These are phyloP conservation scores for Chionodraco myersi DNA, from an alignment of 2,113 vertebrate species.

Conservation along the genomic window DNA sequence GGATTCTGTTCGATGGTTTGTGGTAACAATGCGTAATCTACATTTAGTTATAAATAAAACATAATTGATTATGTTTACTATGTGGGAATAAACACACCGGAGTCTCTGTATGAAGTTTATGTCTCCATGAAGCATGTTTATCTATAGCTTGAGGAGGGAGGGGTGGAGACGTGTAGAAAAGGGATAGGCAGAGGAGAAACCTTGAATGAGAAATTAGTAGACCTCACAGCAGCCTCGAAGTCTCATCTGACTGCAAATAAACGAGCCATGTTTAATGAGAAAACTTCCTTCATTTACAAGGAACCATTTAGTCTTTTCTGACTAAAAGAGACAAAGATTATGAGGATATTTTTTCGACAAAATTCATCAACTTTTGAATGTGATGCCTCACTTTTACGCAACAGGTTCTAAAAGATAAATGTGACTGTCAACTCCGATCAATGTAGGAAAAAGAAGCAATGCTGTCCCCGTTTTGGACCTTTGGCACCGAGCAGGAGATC, in stretches of 20 bases:
- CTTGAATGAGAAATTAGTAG: slow-evolving; percentile 56
- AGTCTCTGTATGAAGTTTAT: neutral
- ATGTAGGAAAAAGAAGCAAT: slow-evolving; percentile 73
- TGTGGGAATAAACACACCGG: neutral
- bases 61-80: neutral
- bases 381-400: slow-evolving; percentile 57
- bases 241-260: slow-evolving; percentile 15
- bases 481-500: slow-evolving; percentile 73
- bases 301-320: neutral
- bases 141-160: slow-evolving; percentile 50
- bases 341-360: slow-evolving; percentile 26
- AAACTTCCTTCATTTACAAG: slow-evolving; percentile 16
- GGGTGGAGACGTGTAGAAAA: slow-evolving; percentile 72
- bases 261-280: slow-evolving; percentile 19
- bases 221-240: slow-evolving; percentile 35
- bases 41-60: neutral
- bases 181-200: slow-evolving; percentile 50
- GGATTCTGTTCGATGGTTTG: neutral
- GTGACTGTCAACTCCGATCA: slow-evolving; percentile 10
- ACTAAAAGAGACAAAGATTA: slow-evolving; percentile 11
- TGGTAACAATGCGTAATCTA: neutral
- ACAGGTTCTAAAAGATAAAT: slow-evolving; percentile 60
- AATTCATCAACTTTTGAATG: neutral
- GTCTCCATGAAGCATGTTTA: slow-evolving; percentile 25
- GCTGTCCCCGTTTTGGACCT: slow-evolving; percentile 71